Evolutionary conservation across 2,888 invertebrate species (phyloP), one percentile per base, ranked within the genome.

Genomic region (Agonopterix subpropinquella): DNA sequence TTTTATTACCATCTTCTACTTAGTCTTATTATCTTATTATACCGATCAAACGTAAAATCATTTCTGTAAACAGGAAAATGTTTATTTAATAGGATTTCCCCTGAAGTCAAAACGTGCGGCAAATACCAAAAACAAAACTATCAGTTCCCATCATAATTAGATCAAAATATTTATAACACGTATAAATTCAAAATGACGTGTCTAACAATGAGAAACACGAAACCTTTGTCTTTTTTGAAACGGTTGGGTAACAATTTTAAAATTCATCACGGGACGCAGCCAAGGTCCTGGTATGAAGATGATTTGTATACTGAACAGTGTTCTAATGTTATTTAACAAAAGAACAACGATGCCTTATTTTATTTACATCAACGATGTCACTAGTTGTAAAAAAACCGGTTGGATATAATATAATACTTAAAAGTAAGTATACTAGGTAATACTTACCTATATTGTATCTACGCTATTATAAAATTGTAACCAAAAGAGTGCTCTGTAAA

Each of bases 301-400:
- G 53, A 57, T 64, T 67, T 61, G 60, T 64, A 64, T 62, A 60
- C 58, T 51, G 53, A 54, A 53, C 55, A 43, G 8, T 42, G 13
- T 2, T 11, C 42, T 42, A 42, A 42, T 42, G 13, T 11, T 8
- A 42, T 28, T 28, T 28, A 5, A 28, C 28, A 28, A 28, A 28
- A 28, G 28, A 28, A 28, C 5, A 28, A 28, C 5, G 5, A 37
- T 37, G 2, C 10, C 2, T n/a, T 9, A 8, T 28, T 28, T n/a
- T 9, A 8, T 28, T 28, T 28, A 28, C 28, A 28, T 13, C 13
- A 13, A 13, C 13, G 13, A 13, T 4, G 28, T 28, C 5, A 4
- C 28, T 28, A 28, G 28, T 11, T 7, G 42, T 42, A n/a, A 42
- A 42, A 13, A 11, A 11, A 1, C 4, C 39, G 2, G 37, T 37